These are phyloP conservation scores for Arenicola marina DNA, from an alignment of 2,888 invertebrate genomes.

Conservation along the genomic window DNA sequence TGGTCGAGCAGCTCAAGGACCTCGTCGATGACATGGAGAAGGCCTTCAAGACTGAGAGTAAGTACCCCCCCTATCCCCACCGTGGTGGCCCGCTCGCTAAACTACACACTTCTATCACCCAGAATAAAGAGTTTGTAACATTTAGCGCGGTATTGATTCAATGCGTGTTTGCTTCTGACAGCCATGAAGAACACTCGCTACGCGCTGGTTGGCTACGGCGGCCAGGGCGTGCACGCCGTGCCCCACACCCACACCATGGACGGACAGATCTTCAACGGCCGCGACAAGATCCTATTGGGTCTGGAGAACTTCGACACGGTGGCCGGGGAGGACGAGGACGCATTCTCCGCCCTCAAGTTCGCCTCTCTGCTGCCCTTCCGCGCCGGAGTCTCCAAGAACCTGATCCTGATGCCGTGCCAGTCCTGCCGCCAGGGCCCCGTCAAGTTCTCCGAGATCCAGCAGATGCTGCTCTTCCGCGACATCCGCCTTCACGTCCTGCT, in stretches of 20 bases:
- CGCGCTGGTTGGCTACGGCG: conserved; percentile 75
- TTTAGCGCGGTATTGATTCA: too few species aligned
- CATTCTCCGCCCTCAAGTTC: conserved; percentile 68
- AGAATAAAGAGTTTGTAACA: too few species aligned
- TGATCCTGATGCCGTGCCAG: conserved; percentile 80
- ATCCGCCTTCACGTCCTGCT: conserved; percentile 29
- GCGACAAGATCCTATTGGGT: conserved; percentile 22
- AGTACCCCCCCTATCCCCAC: too few species aligned
- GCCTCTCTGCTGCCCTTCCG: conserved; percentile 72
- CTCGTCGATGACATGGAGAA: conserved; percentile 48
- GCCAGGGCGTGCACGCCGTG: conserved; percentile 67
- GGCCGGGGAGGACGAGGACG: conserved; percentile 34
- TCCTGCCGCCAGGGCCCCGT: conserved; percentile 67
- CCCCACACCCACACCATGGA: conserved; percentile 73
- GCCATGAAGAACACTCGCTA: conserved; percentile 68
- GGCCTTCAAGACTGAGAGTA: conserved; percentile 30
- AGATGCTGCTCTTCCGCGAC: conserved; percentile 20
- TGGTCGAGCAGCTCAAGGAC: conserved; percentile 59
- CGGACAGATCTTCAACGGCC: conserved; percentile 46
- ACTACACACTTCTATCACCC: too few species aligned
- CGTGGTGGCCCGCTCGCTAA: too few species aligned
- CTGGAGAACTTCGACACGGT: conserved; percentile 18
- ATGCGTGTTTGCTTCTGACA: too few species aligned
- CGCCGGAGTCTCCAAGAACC: conserved; percentile 80
- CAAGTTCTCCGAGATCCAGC: conserved; percentile 24